A percentile compares a stretch with the other conserved stretches of the same genome.
These are phyloP conservation scores for Anthoptus insignis DNA, from an alignment of 2,888 invertebrate species.

Conservation along the genomic window DNA sequence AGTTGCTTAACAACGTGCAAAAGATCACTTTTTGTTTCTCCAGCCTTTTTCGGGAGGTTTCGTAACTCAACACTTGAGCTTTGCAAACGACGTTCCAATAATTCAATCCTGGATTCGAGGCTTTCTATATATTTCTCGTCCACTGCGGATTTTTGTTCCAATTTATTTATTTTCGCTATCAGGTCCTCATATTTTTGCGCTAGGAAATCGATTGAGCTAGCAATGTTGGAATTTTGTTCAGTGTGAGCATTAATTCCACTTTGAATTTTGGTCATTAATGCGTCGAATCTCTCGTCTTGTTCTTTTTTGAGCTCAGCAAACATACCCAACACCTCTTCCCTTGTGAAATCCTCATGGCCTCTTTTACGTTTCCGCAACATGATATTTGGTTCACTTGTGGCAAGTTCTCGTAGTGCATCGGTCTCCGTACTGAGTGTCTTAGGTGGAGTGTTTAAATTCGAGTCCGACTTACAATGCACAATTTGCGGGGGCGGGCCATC, in stretches of 20 bases:
- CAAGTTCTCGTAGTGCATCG: neutral
- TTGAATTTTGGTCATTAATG: slow-evolving; percentile 8
- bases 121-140: neutral
- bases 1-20: neutral
- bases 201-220: neutral
- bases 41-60: neutral
- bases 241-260: neutral
- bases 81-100: neutral
- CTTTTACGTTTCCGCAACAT: neutral
- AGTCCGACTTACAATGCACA: neutral
- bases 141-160: neutral
- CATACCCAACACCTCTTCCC: neutral
- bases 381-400: neutral
- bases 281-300: neutral
- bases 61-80: neutral
- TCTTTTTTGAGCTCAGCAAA: neutral
- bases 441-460: neutral
- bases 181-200: neutral
- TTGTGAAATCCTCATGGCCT: neutral
- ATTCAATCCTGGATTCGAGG: neutral
- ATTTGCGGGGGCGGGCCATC: neutral
- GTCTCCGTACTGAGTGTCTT: neutral
- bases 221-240: neutral
- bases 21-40: neutral
- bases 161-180: neutral